These are phyloP conservation scores for Idris sp. DNA, from an alignment of 1,140 invertebrate genomes.

Conservation along the genomic window DNA sequence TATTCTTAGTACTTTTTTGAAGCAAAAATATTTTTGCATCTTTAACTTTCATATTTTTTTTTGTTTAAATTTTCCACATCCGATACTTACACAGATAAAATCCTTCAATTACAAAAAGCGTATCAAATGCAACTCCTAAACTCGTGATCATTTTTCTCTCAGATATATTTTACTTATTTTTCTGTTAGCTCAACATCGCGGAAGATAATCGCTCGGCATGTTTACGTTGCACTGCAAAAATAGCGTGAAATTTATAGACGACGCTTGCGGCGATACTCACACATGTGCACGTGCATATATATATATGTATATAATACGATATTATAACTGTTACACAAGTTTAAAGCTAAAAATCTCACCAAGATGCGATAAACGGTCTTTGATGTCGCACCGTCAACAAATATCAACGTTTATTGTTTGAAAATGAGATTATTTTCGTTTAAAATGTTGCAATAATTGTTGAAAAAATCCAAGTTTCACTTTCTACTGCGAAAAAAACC, in stretches of 20 bases:
- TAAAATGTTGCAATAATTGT: neutral
- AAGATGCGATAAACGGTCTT: constrained; percentile 9
- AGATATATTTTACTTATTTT: constrained; percentile 17
- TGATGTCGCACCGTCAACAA: constrained; percentile 18
- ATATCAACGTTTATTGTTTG: constrained; percentile 14
- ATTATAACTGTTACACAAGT: constrained; percentile 25
- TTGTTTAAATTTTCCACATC: too few species aligned
- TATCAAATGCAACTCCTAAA: constrained; percentile 23
- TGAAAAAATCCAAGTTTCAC: neutral
- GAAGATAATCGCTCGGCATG: constrained; percentile 35
- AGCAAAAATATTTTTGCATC: too few species aligned
- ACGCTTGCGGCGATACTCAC: constrained; percentile 10
- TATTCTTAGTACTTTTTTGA: too few species aligned
- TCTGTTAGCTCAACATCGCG: constrained; percentile 25
- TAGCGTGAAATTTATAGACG: constrained; percentile 40
- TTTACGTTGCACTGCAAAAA: constrained; percentile 38
- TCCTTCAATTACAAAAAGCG: constrained; percentile 32
- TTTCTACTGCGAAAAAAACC: too few species aligned
- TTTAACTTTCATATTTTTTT: too few species aligned
- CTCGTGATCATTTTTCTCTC: constrained; percentile 3
- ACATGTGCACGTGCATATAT: neutral
- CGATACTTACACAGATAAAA: constrained; percentile 10
- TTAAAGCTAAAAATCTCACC: constrained; percentile 21
- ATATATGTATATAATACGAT: too few species aligned
- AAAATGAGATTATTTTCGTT: constrained; percentile 8